These are phyloP conservation scores for Colaptes auratus DNA, from an alignment of 2,113 vertebrate species.

Conservation along the genomic window DNA sequence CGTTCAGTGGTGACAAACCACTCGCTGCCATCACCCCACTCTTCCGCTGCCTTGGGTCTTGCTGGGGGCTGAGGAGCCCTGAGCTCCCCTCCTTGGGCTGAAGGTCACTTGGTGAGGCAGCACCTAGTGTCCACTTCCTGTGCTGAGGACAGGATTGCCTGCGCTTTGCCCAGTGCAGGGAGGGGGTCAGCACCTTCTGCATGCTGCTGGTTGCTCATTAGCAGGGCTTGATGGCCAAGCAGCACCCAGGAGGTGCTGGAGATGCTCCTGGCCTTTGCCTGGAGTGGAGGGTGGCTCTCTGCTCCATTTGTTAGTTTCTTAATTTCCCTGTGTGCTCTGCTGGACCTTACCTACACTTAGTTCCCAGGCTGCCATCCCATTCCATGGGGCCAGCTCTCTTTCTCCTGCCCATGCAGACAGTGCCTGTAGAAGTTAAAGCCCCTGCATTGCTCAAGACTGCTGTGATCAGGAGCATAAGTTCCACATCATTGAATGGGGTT, in stretches of 20 bases:
- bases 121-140: background rate
- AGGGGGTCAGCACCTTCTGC: background rate
- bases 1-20: rapidly evolving
- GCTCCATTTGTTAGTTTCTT: background rate
- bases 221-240: rapidly evolving
- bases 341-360: background rate
- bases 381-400: rapidly evolving
- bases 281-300: background rate
- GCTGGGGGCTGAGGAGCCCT: background rate
- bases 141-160: background rate
- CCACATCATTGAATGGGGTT: background rate
- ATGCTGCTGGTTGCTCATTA: rapidly evolving
- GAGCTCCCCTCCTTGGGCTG: rapidly evolving
- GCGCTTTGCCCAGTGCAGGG: background rate
- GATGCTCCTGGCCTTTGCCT: background rate
- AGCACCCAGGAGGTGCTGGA: background rate
- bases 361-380: background rate
- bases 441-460: background rate
- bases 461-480: background rate
- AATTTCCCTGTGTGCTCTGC: background rate
- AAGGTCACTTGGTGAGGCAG: background rate
- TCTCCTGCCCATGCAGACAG: rapidly evolving
- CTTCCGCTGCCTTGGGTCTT: background rate
- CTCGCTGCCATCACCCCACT: rapidly evolving
- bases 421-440: background rate